Percentiles rank a stretch among this genome's conserved stretches.
Evolutionary conservation across 2,797 vertebrate genomes (phyloP).

Genomic region (Apogon hyalosoma): DNA sequence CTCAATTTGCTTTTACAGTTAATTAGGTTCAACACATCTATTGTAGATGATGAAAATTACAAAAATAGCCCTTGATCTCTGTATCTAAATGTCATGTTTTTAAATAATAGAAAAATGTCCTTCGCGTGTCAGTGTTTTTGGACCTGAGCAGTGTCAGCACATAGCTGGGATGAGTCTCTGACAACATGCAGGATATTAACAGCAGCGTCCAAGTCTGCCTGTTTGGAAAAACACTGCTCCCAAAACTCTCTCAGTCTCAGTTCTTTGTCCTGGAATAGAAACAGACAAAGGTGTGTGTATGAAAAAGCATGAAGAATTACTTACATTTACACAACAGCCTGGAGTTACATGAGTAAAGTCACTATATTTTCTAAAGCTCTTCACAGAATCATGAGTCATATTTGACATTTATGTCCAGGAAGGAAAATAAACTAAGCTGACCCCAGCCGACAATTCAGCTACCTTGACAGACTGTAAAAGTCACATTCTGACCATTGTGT

Average conservation of each 20-base stretch:
- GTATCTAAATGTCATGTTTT: neutral
- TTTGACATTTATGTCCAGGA: conserved; percentile 2
- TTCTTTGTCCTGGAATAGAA: conserved; percentile 58
- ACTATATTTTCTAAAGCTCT: neutral
- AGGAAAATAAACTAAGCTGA: neutral
- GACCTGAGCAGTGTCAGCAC: conserved; percentile 86
- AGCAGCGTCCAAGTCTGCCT: conserved; percentile 79
- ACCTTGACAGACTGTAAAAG: neutral
- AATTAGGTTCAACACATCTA: neutral
- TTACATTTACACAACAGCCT: conserved; percentile 20
- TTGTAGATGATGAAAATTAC: neutral
- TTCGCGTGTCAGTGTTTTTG: conserved; percentile 8
- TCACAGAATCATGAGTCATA: neutral
- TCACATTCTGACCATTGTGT: conserved; percentile 48
- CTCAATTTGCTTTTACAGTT: neutral
- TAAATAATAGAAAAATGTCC: conserved; percentile 8
- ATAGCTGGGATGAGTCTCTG: conserved; percentile 80
- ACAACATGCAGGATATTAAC: conserved; percentile 79
- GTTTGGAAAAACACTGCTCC: conserved; percentile 77
- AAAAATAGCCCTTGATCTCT: neutral
- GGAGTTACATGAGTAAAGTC: neutral
- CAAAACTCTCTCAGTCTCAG: conserved; percentile 80
- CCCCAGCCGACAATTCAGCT: neutral
- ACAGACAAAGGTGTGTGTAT: neutral
- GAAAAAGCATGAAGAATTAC: conserved; percentile 3